Percentiles rank a stretch among this genome's conserved stretches.
Evolutionary conservation across 2,113 vertebrate genomes (phyloP).

Genomic region (Acanthochromis polyacanthus): DNA sequence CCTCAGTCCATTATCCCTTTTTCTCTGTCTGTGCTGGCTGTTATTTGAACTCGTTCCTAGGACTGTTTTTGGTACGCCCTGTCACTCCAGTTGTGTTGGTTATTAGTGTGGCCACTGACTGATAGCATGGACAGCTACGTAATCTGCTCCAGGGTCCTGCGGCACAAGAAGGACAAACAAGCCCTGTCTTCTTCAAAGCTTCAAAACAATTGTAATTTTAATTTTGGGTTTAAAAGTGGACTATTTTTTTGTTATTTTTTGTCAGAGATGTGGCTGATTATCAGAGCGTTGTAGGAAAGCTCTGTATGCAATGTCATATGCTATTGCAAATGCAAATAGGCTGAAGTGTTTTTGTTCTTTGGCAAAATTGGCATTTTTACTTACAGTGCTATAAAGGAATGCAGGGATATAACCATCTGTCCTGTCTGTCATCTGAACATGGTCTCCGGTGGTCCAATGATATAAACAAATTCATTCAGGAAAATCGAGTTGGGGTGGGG

Average conservation of each 20-base stretch:
- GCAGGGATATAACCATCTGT: not conserved
- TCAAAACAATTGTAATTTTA: not conserved
- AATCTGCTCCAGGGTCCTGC: slow-evolving; percentile 44
- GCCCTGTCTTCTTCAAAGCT: slow-evolving; percentile 1
- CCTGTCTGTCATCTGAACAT: not conserved
- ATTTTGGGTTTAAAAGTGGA: slow-evolving; percentile 29
- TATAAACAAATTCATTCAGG: not conserved
- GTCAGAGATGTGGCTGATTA: slow-evolving; percentile 4
- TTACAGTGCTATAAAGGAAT: no score
- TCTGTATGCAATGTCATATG: not conserved
- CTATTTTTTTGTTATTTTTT: slow-evolving; percentile 11
- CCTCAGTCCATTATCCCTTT: slow-evolving; percentile 10
- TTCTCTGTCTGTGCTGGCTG: slow-evolving; percentile 51
- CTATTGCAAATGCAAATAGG: not conserved
- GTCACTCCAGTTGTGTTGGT: slow-evolving; percentile 60
- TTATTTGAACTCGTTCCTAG: slow-evolving; percentile 57
- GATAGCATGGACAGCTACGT: slow-evolving; percentile 44
- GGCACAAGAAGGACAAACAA: slow-evolving; percentile 39
- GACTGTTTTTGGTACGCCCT: slow-evolving; percentile 41
- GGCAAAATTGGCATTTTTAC: not conserved
- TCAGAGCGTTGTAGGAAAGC: not conserved
- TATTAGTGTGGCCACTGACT: slow-evolving; percentile 58
- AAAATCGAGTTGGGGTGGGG: no score
- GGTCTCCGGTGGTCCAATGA: not conserved
- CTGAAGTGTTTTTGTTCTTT: not conserved